phyloP scores from a whole-genome alignment of 2,113 vertebrate genomes.

The Sprattus sprattus region DNA sequence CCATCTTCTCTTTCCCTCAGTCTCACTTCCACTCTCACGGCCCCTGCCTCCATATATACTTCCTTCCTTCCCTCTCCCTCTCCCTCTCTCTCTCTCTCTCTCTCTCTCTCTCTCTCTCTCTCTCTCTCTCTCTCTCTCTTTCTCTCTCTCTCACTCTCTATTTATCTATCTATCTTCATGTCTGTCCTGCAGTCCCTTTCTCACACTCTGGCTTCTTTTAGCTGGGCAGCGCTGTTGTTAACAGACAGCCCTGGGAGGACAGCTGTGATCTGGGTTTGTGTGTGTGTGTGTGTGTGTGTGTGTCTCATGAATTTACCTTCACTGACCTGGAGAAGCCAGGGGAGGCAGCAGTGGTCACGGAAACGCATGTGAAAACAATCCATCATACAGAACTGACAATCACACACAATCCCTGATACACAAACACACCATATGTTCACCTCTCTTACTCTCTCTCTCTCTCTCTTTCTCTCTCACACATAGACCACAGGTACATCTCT shows the following conservation, averaged over 20 bases:
- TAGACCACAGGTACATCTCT: not conserved
- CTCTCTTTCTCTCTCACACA: not conserved
- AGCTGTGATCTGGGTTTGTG: not conserved
- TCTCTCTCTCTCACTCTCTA: conserved; percentile 2
- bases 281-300: not conserved
- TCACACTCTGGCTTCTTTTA: not conserved
- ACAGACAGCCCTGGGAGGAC: conserved; percentile 2
- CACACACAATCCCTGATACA: not conserved
- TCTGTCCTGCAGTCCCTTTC: not conserved
- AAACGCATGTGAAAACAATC: not conserved
- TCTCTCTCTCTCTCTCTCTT: not conserved
- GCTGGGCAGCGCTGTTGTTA: not conserved
- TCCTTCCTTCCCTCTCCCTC: not conserved
- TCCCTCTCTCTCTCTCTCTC: not conserved
- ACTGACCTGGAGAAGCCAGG: too few relatives aligned
- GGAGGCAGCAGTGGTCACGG: too few relatives aligned
- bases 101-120: not conserved
- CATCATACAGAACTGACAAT: not conserved
- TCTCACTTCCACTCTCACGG: not conserved
- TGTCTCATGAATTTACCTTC: not conserved
- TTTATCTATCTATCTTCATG: conserved; percentile 17
- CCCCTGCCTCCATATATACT: not conserved
- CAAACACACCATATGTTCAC: not conserved
- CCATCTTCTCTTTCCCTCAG: not conserved
- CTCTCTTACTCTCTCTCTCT: not conserved